Conservation (phyloP, 2,797 vertebrate genomes). For the Molossus molossus region DNA sequence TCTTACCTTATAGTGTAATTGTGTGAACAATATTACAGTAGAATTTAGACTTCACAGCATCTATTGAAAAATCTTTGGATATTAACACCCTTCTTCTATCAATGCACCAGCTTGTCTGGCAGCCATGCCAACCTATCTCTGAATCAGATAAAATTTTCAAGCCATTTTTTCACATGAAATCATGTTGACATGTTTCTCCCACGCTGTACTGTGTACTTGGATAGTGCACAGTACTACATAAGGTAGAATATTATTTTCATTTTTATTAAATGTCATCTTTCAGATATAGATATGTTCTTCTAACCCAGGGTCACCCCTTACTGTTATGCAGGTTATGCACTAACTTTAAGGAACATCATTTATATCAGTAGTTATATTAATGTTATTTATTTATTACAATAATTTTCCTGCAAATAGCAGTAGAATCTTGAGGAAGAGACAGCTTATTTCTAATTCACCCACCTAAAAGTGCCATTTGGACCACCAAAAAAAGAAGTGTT, state of each 20-base stretch:
- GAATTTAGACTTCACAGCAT: not conserved
- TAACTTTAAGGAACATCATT: not conserved
- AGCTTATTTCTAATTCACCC: slow-evolving; percentile 3
- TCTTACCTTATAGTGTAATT: not conserved
- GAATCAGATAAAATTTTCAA: slow-evolving; percentile 23
- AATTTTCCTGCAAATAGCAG: slow-evolving; percentile 5
- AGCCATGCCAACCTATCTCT: not conserved
- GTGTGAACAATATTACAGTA: not conserved
- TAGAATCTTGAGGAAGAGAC: not conserved
- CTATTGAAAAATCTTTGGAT: slow-evolving; percentile 15
- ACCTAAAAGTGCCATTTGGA: not conserved
- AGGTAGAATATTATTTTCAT: not conserved
- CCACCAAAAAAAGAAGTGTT: slow-evolving; percentile 27
- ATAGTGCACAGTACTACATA: not conserved
- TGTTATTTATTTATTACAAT: not conserved
- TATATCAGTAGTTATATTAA: not conserved
- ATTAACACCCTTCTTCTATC: not conserved
- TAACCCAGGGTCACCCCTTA: not conserved
- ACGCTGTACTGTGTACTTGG: not conserved
- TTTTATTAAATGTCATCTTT: not conserved
- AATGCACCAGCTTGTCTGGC: not conserved
- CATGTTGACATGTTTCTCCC: not conserved
- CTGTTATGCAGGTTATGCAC: not conserved
- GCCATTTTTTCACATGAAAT: not conserved
- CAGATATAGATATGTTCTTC: not conserved